A percentile compares a stretch with the other conserved stretches of the same genome.
phyloP scores from a whole-genome alignment of 2,888 invertebrate species.

The Parnassius orleans region DNA sequence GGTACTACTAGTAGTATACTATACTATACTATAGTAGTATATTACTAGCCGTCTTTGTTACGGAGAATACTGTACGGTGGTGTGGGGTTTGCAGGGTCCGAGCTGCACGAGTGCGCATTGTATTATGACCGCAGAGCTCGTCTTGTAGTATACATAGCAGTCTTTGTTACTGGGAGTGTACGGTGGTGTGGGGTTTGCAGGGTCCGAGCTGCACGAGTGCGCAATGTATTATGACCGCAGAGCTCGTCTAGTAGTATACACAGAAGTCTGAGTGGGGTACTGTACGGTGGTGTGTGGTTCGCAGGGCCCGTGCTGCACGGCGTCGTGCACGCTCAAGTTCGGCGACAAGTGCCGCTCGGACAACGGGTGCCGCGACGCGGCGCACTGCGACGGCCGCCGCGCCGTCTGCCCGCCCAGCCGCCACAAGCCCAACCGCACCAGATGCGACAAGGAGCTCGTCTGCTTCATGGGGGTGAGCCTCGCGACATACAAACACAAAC shows the following conservation, averaged over 20 bases:
- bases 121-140: slow-evolving; percentile 86
- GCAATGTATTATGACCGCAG: slow-evolving; percentile 78
- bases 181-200: slow-evolving; percentile 51
- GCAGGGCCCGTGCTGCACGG: slow-evolving; percentile 96
- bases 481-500: background rate
- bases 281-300: background rate
- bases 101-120: slow-evolving; percentile 95
- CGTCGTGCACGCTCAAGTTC: slow-evolving; percentile 90
- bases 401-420: slow-evolving; percentile 95
- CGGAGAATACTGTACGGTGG: too few species aligned
- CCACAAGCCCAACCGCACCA: slow-evolving; percentile 95
- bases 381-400: slow-evolving; percentile 93
- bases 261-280: too few species aligned
- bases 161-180: too few species aligned
- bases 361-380: slow-evolving; percentile 95
- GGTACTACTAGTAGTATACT: too few species aligned
- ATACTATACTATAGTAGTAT: too few species aligned
- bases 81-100: slow-evolving; percentile 85
- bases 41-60: too few species aligned
- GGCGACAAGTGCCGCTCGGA: slow-evolving; percentile 95
- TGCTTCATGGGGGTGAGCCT: slow-evolving; percentile 95
- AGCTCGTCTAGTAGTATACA: too few species aligned
- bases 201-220: slow-evolving; percentile 97
- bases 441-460: slow-evolving; percentile 98
- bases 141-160: too few species aligned